These are phyloP conservation scores for Fistularia tabacaria DNA, from an alignment of 2,797 vertebrate genomes.

Conservation along the genomic window DNA sequence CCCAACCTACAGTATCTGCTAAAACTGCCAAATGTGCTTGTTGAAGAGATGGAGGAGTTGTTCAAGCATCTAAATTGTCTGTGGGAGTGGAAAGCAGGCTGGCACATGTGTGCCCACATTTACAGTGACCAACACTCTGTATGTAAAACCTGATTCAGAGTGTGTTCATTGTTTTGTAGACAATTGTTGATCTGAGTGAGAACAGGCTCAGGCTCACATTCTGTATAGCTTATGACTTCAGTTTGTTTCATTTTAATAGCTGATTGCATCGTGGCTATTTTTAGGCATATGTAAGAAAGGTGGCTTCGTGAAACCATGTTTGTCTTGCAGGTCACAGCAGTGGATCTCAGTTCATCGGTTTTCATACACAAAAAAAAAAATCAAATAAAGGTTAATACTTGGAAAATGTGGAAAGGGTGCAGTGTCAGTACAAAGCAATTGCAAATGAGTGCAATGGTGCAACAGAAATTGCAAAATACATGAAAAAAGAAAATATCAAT, in stretches of 20 bases:
- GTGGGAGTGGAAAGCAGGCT: constrained; percentile 14
- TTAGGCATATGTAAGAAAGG: constrained; percentile 21
- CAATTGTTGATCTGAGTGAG: no score
- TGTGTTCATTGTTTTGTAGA: no score
- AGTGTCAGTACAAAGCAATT: no score
- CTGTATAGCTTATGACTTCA: no score
- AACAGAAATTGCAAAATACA: no score
- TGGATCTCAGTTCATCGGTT: constrained; percentile 1
- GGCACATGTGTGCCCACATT: constrained; percentile 3
- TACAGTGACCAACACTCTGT: constrained; percentile 4
- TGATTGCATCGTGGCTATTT: constrained; percentile 1
- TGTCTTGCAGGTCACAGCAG: constrained; percentile 20
- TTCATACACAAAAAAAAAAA: constrained; percentile 8
- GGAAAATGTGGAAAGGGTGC: no score
- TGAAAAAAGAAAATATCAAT: no score
- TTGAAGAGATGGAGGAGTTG: constrained; percentile 5
- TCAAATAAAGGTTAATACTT: no score
- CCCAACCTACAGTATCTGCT: constrained; percentile 20
- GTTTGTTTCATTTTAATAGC: neutral
- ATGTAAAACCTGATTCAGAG: constrained; percentile 7
- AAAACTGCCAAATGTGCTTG: constrained; percentile 22
- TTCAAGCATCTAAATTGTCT: neutral
- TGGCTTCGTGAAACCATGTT: constrained; percentile 25
- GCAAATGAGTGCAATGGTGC: no score
- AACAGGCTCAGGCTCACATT: no score